Evolutionary conservation across 2,797 vertebrate genomes (phyloP).

Genomic region (Fundulus diaphanus): DNA sequence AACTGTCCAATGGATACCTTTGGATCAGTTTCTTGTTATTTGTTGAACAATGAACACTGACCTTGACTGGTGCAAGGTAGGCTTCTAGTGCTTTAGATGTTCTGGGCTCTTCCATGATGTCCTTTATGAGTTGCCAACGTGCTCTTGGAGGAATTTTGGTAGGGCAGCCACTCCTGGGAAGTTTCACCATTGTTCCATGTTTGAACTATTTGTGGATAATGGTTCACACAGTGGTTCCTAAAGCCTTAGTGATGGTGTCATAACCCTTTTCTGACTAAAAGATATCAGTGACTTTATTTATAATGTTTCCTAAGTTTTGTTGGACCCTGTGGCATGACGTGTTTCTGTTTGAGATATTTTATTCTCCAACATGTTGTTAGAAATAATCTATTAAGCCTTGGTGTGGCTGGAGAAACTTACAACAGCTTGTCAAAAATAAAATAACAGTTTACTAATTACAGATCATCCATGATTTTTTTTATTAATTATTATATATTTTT

Average conservation of each 20-base stretch:
- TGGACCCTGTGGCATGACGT: not conserved
- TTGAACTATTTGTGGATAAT: not conserved
- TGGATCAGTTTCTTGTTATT: not conserved
- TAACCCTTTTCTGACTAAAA: not conserved
- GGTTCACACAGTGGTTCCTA: no score
- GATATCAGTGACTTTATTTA: not conserved
- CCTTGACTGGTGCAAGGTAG: not conserved
- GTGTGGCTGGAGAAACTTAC: not conserved
- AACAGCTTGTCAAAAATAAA: not conserved
- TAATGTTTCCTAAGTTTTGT: not conserved
- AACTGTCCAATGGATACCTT: not conserved
- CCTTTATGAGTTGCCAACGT: not conserved
- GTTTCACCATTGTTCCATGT: not conserved
- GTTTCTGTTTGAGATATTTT: no score
- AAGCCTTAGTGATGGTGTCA: not conserved
- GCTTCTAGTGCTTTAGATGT: not conserved
- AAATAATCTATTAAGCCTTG: not conserved
- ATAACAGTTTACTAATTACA: not conserved
- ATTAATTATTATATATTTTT: no score
- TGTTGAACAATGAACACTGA: not conserved
- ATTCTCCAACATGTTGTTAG: no score
- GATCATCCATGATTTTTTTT: conserved; percentile 1
- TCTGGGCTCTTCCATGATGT: not conserved
- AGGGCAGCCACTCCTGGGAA: not conserved
- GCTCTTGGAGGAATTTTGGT: not conserved